Evolutionary conservation across 2,113 vertebrate species (phyloP), one percentile per base, ranked within the genome.

Genomic region (Catharus minimus): DNA sequence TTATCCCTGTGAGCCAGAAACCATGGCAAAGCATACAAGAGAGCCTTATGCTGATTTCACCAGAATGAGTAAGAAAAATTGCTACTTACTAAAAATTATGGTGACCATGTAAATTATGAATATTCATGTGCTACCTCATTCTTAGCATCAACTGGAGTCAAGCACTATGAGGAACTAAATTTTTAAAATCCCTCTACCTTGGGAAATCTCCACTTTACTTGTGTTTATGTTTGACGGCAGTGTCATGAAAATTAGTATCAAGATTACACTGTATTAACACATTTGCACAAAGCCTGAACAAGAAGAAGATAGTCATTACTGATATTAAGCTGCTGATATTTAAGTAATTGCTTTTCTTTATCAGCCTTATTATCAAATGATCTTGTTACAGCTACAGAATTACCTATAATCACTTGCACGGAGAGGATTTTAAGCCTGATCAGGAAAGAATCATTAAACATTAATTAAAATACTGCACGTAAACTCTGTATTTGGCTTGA

Each of bases 361-460:
- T 93, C 86, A 92, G 39, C 28, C 81, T 79, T 95, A 93, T 84
- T 94, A 95, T 94, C 90, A 82, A 93, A 89, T 90, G 55, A 89
- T 93, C 92, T 89, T 93, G 89, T 89, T 87, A 87, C 77, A 90
- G 67, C 91, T 89, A 55, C 50, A 94, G 71, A 89, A 89, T 95
- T 94, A 89, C 86, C 92, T 95, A 41, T 86, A 89, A 94, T 92
- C 86, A 60, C 71, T 95, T 76, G 52, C 81, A 60, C 43, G 56
- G 84, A 69, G 71, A 76, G 91, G 67, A 93, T 94, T 95, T 94
- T 79, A 89, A 86, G 84, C 50, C 74, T 76, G 62, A 92, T 89
- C 86, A 74, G 71, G 84, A 93, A 94, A 79, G 71, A 95, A 82
- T 80, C 81, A 87, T 73, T 90, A 92, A 82, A 79, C 49, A 73